Percentiles rank a stretch among this genome's conserved stretches.
These are phyloP conservation scores for Mnemiopsis leidyi DNA, from an alignment of 37 sponge, comb jelly and placozoan species.

Conservation along the genomic window DNA sequence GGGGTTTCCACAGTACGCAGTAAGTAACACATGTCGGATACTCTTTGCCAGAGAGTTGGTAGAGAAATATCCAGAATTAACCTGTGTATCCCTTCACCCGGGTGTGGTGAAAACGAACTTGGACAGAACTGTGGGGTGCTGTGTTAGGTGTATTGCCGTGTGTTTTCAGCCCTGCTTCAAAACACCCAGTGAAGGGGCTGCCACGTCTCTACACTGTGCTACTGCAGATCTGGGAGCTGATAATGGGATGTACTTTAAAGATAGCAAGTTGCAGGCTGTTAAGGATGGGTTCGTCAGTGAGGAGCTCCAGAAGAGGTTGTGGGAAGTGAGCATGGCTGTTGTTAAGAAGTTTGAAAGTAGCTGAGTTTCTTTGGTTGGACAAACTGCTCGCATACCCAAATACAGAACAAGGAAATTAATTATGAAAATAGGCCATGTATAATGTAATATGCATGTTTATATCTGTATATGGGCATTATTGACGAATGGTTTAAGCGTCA, in stretches of 20 bases:
- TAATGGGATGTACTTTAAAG: background rate
- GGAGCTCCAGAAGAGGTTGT: slow-evolving; percentile 8
- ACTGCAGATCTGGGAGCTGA: background rate
- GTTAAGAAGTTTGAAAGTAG: background rate
- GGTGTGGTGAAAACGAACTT: background rate
- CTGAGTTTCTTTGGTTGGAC: too few relatives aligned
- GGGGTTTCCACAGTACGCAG: background rate
- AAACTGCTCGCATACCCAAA: too few relatives aligned
- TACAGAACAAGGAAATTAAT: too few relatives aligned
- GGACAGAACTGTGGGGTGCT: background rate
- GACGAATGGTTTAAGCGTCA: too few relatives aligned
- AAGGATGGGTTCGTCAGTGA: background rate
- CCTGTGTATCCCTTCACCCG: background rate
- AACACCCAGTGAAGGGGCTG: background rate
- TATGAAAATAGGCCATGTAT: too few relatives aligned
- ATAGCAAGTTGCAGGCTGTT: background rate
- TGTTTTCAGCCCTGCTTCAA: background rate
- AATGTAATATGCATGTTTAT: too few relatives aligned
- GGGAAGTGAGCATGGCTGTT: slow-evolving; percentile 15
- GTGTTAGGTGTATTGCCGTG: background rate
- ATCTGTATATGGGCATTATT: too few relatives aligned
- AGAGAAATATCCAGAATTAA: background rate
- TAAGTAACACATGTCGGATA: background rate
- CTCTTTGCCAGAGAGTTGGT: background rate
- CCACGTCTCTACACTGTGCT: background rate